Percentiles rank a stretch among this genome's conserved stretches.
phyloP scores from a whole-genome alignment of 2,888 invertebrate species.

The Cryptosula pallasiana region DNA sequence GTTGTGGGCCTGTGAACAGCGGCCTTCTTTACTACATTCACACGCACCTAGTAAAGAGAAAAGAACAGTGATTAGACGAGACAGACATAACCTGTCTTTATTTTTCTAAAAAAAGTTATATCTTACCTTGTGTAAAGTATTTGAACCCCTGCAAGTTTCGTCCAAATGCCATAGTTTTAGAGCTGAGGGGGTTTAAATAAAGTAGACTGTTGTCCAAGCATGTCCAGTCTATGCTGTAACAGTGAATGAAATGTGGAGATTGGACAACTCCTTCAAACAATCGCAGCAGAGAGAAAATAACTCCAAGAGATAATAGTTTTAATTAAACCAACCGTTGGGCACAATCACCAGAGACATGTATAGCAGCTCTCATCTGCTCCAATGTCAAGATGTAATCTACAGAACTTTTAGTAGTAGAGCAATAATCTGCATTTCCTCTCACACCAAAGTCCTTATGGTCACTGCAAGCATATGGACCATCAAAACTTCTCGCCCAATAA shows the following conservation, averaged over 20 bases:
- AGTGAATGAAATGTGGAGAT: not conserved
- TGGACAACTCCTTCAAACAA: not conserved
- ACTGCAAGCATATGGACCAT: not conserved
- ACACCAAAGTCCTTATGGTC: slow-evolving; percentile 7
- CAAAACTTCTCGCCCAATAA: not conserved
- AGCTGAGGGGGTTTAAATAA: not conserved
- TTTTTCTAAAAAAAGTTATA: no score
- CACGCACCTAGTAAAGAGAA: not conserved
- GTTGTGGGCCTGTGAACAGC: not conserved
- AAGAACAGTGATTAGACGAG: no score
- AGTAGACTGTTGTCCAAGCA: slow-evolving; percentile 1
- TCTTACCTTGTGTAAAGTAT: slow-evolving; percentile 15
- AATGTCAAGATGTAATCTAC: not conserved
- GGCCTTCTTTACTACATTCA: not conserved
- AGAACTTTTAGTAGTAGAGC: not conserved
- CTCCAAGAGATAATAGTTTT: not conserved
- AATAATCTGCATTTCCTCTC: not conserved
- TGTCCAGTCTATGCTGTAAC: not conserved
- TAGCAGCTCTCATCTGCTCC: slow-evolving; percentile 6
- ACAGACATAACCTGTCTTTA: no score
- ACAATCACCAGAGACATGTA: not conserved
- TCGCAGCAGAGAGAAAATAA: not conserved
- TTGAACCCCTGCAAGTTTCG: not conserved
- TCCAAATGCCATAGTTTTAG: not conserved
- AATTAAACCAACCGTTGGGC: not conserved